A percentile compares a stretch with the other conserved stretches of the same genome.
These are phyloP conservation scores for Mus spretus DNA, from an alignment of 2,797 vertebrate genomes.

Conservation along the genomic window DNA sequence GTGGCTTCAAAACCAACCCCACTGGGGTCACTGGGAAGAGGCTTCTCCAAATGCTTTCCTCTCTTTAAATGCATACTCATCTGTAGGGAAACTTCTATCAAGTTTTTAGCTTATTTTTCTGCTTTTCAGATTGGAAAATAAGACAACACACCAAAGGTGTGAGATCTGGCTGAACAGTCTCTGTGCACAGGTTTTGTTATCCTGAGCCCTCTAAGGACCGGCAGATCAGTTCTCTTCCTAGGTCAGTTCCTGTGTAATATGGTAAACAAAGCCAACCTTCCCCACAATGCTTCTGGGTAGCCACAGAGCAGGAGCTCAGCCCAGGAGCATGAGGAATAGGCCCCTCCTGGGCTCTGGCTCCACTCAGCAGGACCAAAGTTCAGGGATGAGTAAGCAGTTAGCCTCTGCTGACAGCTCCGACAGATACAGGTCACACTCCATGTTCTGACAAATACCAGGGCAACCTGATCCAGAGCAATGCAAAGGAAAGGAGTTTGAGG, in stretches of 20 bases:
- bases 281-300: not conserved
- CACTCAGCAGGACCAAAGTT: not conserved
- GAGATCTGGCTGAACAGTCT: not conserved
- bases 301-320: not conserved
- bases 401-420: constrained; percentile 22
- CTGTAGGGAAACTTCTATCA: not conserved
- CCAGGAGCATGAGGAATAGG: not conserved
- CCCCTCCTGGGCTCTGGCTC: not conserved
- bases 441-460: not conserved
- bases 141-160: not conserved
- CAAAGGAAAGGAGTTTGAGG: not conserved
- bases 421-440: not conserved
- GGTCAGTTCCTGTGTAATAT: not conserved
- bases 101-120: constrained; percentile 31
- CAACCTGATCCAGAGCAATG: not conserved
- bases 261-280: not conserved
- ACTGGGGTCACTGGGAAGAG: not conserved
- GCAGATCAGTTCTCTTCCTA: not conserved
- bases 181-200: not conserved
- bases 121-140: constrained; percentile 28
- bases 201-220: not conserved
- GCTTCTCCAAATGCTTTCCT: constrained; percentile 9
- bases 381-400: not conserved
- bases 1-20: constrained; percentile 11
- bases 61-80: constrained; percentile 23